Conservation (phyloP, 2,888 invertebrate species). For the Melipona beecheii region DNA sequence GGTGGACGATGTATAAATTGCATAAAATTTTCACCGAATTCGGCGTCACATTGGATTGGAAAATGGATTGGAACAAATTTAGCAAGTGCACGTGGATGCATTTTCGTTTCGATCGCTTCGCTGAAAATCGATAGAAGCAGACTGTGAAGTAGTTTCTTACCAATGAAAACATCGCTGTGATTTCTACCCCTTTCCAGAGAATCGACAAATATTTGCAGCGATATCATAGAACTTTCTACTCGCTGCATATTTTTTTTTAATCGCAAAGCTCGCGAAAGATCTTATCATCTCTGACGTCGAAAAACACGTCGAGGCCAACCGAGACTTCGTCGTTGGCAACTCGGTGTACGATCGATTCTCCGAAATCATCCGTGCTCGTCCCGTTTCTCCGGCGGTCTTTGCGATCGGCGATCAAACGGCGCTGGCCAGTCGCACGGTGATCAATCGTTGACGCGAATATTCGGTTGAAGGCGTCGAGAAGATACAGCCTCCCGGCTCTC, state of each 20-base stretch:
- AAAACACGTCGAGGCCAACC: fast-evolving
- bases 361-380: neutral
- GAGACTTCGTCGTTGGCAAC: neutral
- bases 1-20: neutral
- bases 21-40: neutral
- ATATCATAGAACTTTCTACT: neutral
- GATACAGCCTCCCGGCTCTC: slow-evolving; percentile 74
- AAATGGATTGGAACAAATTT: no score
- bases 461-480: slow-evolving; percentile 76
- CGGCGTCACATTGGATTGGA: no score
- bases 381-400: slow-evolving; percentile 40
- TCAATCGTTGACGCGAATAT: slow-evolving; percentile 56
- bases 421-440: neutral
- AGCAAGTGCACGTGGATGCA: no score
- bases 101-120: no score
- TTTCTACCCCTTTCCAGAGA: no score
- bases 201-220: no score
- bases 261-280: neutral
- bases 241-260: no score
- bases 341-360: slow-evolving; percentile 1
- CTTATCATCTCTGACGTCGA: neutral
- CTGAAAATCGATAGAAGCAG: no score
- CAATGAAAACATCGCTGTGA: no score
- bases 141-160: no score
- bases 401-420: slow-evolving; percentile 4